phyloP scores from a whole-genome alignment of 2,888 invertebrate genomes.

The Ecliptopera silaceata region DNA sequence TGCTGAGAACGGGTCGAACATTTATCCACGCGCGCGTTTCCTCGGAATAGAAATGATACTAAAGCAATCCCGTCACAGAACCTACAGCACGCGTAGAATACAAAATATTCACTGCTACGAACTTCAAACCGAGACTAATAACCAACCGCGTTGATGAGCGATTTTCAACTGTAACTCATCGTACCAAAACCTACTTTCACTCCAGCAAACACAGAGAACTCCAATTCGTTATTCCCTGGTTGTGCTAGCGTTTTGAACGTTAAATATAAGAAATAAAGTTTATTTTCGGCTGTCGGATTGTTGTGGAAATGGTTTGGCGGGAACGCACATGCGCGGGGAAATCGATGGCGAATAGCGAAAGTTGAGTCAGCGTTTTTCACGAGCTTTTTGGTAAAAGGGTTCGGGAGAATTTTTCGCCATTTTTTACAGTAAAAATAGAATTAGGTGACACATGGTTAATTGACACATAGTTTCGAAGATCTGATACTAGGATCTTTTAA shows the following conservation, averaged over 20 bases:
- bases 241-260: not conserved
- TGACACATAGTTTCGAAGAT: too few species aligned
- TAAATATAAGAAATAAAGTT: not conserved
- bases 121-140: not conserved
- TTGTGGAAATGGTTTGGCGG: constrained; percentile 16
- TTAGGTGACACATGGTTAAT: too few species aligned
- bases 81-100: not conserved
- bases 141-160: not conserved
- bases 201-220: not conserved
- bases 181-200: not conserved
- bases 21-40: constrained; percentile 22
- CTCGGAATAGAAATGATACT: constrained; percentile 24
- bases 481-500: too few species aligned
- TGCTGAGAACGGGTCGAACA: not conserved
- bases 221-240: not conserved
- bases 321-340: constrained; percentile 74
- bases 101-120: constrained; percentile 2
- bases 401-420: not conserved
- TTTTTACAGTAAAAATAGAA: too few species aligned
- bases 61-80: constrained; percentile 21
- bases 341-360: constrained; percentile 65
- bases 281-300: not conserved
- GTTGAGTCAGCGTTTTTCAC: constrained; percentile 37
- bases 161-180: not conserved
- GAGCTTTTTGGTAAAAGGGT: constrained; percentile 27